Percentiles rank a stretch among this genome's conserved stretches.
Conservation (phyloP, 2,797 vertebrate species). For the Gymnoscopelus braueri region DNA sequence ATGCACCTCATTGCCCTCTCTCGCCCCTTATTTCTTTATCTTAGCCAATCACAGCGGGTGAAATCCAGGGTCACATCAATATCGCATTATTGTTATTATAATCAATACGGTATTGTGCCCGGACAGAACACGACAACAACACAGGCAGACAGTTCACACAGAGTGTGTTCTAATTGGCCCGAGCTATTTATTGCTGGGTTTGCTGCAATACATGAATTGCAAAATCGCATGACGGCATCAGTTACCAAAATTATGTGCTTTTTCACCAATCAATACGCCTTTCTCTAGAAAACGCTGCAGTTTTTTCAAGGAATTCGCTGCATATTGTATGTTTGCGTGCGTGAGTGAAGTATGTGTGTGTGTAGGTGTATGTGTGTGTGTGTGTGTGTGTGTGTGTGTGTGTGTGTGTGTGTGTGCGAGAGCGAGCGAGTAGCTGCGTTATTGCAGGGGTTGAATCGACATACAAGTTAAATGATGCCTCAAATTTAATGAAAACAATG, state of each 20-base stretch:
- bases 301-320: too few relatives aligned
- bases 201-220: background rate
- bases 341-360: too few relatives aligned
- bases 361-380: background rate
- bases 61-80: conserved; percentile 44
- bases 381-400: conserved; percentile 8
- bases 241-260: background rate
- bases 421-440: too few relatives aligned
- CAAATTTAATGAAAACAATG: conserved; percentile 63
- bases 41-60: conserved; percentile 28
- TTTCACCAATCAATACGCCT: background rate
- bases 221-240: background rate
- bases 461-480: conserved; percentile 46
- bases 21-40: conserved; percentile 19
- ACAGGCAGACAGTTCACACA: background rate
- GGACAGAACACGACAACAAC: too few relatives aligned
- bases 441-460: conserved; percentile 17
- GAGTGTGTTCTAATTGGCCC: background rate
- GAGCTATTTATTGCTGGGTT: background rate
- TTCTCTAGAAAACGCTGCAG: too few relatives aligned
- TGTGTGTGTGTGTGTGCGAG: background rate
- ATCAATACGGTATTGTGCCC: too few relatives aligned
- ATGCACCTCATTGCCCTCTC: conserved; percentile 36
- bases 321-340: too few relatives aligned
- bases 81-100: conserved; percentile 2